Conservation (phyloP, 2,888 invertebrate genomes). For the Agonopterix arenella region DNA sequence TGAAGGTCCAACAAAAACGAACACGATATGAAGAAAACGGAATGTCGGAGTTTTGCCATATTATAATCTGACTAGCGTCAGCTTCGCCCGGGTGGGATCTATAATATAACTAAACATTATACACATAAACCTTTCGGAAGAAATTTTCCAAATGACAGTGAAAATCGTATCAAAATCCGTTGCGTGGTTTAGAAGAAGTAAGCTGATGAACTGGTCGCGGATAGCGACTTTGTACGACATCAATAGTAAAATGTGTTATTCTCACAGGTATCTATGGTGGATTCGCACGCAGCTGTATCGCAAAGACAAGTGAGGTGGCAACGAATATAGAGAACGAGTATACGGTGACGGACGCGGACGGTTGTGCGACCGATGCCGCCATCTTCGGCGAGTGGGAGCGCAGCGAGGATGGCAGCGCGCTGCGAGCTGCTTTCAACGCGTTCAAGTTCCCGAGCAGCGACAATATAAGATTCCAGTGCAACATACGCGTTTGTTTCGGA, state of each 20-base stretch:
- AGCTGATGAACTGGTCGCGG: no score
- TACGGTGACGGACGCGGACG: slow-evolving; percentile 94
- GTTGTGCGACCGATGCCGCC: slow-evolving; percentile 93
- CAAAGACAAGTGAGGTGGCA: slow-evolving; percentile 90
- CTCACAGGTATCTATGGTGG: slow-evolving; percentile 91
- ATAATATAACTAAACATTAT: no score
- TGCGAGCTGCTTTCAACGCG: slow-evolving; percentile 93
- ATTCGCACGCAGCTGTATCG: slow-evolving; percentile 94
- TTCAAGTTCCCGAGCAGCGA: slow-evolving; percentile 97
- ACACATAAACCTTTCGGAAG: no score
- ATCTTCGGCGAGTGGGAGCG: slow-evolving; percentile 97
- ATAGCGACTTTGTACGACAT: no score
- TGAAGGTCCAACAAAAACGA: no score
- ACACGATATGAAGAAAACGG: no score
- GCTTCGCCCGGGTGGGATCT: no score
- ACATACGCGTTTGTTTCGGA: slow-evolving; percentile 95
- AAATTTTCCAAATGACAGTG: no score
- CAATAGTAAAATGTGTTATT: background rate
- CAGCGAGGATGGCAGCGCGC: slow-evolving; percentile 88
- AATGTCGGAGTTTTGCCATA: no score
- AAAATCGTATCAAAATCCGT: no score
- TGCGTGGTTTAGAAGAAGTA: no score
- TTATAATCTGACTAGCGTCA: no score
- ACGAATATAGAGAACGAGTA: slow-evolving; percentile 91
- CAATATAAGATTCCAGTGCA: slow-evolving; percentile 96